phyloP scores from a whole-genome alignment of 2,113 vertebrate genomes.

The Rhinoderma darwinii region DNA sequence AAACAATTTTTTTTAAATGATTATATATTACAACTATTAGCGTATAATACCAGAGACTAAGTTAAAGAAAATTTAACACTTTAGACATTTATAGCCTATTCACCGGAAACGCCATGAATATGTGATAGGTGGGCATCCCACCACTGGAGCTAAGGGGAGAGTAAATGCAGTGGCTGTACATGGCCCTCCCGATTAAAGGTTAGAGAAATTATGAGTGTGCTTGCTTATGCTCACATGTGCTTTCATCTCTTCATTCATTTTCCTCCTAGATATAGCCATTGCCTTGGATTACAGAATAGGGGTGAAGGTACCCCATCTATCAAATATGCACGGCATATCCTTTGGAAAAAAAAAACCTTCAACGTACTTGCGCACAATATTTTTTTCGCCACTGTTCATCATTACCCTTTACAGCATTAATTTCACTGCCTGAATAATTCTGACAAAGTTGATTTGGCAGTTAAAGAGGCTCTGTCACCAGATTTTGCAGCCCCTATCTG shows the following conservation, averaged over 20 bases:
- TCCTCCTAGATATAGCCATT: background rate
- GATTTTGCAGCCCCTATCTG: too few species aligned
- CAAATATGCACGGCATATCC: background rate
- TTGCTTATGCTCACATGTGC: background rate
- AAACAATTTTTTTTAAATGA: too few species aligned
- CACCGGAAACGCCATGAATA: background rate
- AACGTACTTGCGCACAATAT: background rate
- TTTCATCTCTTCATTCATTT: background rate
- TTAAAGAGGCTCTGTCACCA: background rate
- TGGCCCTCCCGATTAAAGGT: background rate
- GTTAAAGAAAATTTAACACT: background rate
- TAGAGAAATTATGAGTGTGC: background rate
- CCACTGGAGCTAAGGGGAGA: too few species aligned
- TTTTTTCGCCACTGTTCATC: background rate
- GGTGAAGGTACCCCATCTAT: background rate
- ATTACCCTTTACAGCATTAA: background rate
- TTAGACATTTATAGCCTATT: background rate
- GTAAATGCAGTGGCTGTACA: background rate
- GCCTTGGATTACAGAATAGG: background rate
- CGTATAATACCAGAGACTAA: background rate
- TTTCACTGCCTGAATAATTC: background rate
- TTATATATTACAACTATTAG: background rate
- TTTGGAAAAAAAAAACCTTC: background rate
- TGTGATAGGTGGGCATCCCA: background rate
- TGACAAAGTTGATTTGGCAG: slow-evolving; percentile 18